Evolutionary conservation across 2,113 vertebrate genomes (phyloP).

Genomic region (Scytalopus superciliaris): DNA sequence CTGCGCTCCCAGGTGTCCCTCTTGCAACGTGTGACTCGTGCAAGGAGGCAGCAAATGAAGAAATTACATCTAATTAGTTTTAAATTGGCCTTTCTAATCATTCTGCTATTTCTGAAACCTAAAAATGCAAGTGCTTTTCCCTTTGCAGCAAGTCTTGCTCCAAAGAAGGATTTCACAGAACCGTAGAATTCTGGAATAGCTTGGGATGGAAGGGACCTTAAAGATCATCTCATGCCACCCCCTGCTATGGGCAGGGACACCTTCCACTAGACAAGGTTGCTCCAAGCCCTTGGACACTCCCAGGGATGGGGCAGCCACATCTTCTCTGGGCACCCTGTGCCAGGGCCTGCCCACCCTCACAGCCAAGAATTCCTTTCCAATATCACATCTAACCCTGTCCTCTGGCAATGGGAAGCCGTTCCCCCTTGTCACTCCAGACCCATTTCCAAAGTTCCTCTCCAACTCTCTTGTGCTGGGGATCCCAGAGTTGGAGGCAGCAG

Average conservation of each 20-base stretch:
- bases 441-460: not conserved
- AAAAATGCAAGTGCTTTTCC: not conserved
- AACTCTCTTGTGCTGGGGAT: not conserved
- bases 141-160: not conserved
- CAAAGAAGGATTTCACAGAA: not conserved
- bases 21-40: fast-evolving
- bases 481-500: not conserved
- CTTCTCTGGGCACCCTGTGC: not conserved
- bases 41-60: not conserved
- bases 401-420: not conserved
- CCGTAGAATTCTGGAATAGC: not conserved
- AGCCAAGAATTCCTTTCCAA: fast-evolving
- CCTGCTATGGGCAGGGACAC: not conserved
- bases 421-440: fast-evolving
- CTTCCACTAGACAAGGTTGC: fast-evolving
- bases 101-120: not conserved
- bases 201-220: not conserved
- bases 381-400: not conserved
- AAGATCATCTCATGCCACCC: not conserved
- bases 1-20: not conserved
- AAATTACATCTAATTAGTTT: not conserved
- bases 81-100: not conserved
- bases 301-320: not conserved
- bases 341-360: fast-evolving
- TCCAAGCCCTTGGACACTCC: not conserved